Evolutionary conservation across 2,797 vertebrate species (phyloP), one percentile per base, ranked within the genome.

Genomic region (Poeciliopsis gracilis): DNA sequence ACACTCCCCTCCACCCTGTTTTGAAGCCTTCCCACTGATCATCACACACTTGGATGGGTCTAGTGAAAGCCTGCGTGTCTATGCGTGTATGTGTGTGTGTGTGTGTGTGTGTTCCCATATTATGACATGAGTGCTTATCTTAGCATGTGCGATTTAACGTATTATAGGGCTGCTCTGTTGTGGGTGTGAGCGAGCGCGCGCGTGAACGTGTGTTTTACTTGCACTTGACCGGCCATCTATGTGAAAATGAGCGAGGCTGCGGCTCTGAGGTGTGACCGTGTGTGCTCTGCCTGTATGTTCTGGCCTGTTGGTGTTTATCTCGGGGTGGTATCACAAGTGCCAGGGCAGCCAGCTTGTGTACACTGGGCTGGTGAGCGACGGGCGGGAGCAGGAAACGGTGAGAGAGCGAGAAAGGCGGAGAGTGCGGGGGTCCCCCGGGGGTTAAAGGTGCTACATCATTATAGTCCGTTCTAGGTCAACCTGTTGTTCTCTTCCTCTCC

Each of bases 401-500:
- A 95, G 94, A 89, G 86, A 86, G 88, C 82, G 85, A 83, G 85
- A 86, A 95, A 89, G 82, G 87, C 73, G 57, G 85, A 82, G 79
- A 87, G 90, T 82, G 80, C 43, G 97, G 97, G 96, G 96, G 97
- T 98, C 98, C 81, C 79, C n/a, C 96, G 97, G 96, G 97, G 96
- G 97, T 98, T 98, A 97, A 98, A 97, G 94, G 94, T 94, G 96
- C 97, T 97, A 98, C 97, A 97, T 97, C 96, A 98, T 98, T 98
- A 97, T 94, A 95, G 96, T 96, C 97, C 94, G 95, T 98, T 97
- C 97, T 97, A 97, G 97, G 96, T 96, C 97, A 97, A 97, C 97
- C 97, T 98, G 95, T 96, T 95, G 95, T 93, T 90, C 86, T 83
- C 79, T 36, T 43, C 36, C 96, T 80, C 87, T 77, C 80, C 72